Evolutionary conservation across 1,140 invertebrate species (phyloP).

Genomic region (Calliopsis andreniformis): DNA sequence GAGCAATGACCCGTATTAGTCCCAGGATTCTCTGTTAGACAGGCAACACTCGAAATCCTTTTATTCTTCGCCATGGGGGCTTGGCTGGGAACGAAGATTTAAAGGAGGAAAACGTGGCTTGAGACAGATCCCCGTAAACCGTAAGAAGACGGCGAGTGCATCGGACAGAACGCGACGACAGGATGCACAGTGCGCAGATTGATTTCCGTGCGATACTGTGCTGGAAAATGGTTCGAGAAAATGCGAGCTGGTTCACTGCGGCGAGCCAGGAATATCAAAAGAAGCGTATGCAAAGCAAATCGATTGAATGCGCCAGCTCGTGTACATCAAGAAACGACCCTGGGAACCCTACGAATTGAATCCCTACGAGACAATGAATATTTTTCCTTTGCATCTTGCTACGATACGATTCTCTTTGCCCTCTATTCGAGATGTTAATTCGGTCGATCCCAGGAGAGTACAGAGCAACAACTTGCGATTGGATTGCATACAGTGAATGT

Average conservation of each 20-base stretch:
- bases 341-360: too few relatives aligned
- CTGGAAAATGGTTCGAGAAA: neutral
- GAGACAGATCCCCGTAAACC: neutral
- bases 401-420: neutral
- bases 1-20: conserved; percentile 12
- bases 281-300: neutral
- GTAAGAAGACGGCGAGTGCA: neutral
- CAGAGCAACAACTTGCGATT: neutral
- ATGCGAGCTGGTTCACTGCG: neutral
- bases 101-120: neutral
- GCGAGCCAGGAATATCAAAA: neutral
- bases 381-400: neutral
- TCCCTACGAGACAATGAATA: neutral
- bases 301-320: neutral
- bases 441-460: neutral
- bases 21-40: neutral
- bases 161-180: neutral
- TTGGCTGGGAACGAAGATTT: neutral
- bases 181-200: neutral
- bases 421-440: neutral
- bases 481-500: too few relatives aligned
- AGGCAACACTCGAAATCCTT: neutral
- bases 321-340: neutral
- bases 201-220: neutral
- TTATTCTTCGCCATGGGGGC: neutral